Conservation (phyloP, 2,888 invertebrate genomes). For the Drosophila demipolita region DNA sequence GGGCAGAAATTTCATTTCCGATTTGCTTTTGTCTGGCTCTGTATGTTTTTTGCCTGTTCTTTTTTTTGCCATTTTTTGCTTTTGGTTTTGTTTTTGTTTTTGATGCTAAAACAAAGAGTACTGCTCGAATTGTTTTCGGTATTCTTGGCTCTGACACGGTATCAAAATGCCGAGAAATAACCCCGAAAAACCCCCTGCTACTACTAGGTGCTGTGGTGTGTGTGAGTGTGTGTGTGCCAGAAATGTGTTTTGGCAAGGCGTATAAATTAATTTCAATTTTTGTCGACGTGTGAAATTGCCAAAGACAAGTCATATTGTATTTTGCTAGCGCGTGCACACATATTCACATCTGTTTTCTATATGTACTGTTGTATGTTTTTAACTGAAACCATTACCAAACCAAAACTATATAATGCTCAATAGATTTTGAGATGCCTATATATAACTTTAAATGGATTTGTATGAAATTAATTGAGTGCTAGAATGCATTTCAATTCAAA, state of each 20-base stretch:
- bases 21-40: slow-evolving; percentile 49
- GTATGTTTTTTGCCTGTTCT: slow-evolving; percentile 25
- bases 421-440: background rate
- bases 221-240: slow-evolving; percentile 36
- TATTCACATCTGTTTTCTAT: background rate
- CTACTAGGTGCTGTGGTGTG: slow-evolving; percentile 1
- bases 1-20: slow-evolving; percentile 68
- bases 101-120: slow-evolving; percentile 52
- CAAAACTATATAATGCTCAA: background rate
- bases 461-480: background rate
- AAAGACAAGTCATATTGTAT: slow-evolving; percentile 42
- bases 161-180: slow-evolving; percentile 31
- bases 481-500: background rate
- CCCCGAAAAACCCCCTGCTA: slow-evolving; percentile 10
- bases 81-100: slow-evolving; percentile 9
- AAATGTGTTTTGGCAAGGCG: slow-evolving; percentile 63
- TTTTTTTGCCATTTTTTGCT: slow-evolving; percentile 1
- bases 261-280: slow-evolving; percentile 74
- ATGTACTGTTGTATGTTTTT: background rate
- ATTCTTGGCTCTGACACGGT: slow-evolving; percentile 68
- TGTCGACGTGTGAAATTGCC: slow-evolving; percentile 70
- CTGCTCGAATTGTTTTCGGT: slow-evolving; percentile 55
- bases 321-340: slow-evolving; percentile 3
- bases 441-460: background rate
- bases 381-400: background rate